Conservation (phyloP, 2,797 vertebrate species). For the Epinephelus malabaricus region DNA sequence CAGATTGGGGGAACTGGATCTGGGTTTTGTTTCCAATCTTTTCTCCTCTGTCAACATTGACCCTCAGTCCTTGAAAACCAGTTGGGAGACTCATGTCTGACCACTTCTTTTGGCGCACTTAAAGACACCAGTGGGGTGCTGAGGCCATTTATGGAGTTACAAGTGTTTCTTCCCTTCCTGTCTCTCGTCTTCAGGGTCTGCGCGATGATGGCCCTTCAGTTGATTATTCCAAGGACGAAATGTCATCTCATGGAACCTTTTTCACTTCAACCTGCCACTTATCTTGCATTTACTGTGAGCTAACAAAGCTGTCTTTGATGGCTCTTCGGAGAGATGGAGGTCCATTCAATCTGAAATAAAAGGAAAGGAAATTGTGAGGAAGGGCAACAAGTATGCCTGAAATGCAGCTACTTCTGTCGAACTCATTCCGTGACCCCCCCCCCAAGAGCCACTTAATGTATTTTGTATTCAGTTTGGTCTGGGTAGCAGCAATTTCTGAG, state of each 20-base stretch:
- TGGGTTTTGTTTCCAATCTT: slow-evolving; percentile 88
- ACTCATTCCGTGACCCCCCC: not conserved
- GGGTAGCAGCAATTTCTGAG: slow-evolving; percentile 1
- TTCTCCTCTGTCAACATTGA: slow-evolving; percentile 84
- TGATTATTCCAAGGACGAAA: slow-evolving; percentile 58
- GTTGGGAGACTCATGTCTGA: slow-evolving; percentile 83
- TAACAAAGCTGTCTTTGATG: slow-evolving; percentile 33
- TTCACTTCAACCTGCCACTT: slow-evolving; percentile 31
- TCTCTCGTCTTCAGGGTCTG: slow-evolving; percentile 30
- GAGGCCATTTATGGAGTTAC: slow-evolving; percentile 78
- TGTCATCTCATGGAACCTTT: slow-evolving; percentile 73
- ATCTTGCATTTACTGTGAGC: slow-evolving; percentile 36
- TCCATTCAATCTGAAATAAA: slow-evolving; percentile 72
- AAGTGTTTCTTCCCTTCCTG: slow-evolving; percentile 28
- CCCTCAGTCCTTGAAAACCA: slow-evolving; percentile 77
- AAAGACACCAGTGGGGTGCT: slow-evolving; percentile 62
- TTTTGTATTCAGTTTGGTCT: slow-evolving; percentile 11
- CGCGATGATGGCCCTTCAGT: slow-evolving; percentile 36
- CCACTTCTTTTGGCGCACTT: slow-evolving; percentile 49
- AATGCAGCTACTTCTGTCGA: slow-evolving; percentile 13
- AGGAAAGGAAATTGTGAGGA: slow-evolving; percentile 46
- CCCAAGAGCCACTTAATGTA: not conserved
- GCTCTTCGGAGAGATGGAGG: slow-evolving; percentile 30
- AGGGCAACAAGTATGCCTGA: slow-evolving; percentile 1
- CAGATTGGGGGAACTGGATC: slow-evolving; percentile 78